Base-by-base conservation (phyloP, 2,113 vertebrate species). In the Barnardius zonarius region DNA sequence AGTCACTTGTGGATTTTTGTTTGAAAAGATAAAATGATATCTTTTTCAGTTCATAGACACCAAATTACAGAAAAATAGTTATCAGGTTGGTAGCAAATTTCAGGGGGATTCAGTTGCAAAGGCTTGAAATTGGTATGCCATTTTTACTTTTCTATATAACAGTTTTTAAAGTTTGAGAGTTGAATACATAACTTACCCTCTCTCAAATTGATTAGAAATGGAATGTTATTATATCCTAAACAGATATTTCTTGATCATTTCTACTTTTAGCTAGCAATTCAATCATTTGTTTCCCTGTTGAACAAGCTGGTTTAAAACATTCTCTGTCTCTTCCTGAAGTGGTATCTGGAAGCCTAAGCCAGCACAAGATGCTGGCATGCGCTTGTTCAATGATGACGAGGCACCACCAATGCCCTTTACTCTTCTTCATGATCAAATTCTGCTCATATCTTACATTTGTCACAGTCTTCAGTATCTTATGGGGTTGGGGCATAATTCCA, bases 61-160 rank as follows among this genome's bases (percentile, higher is more conserved):
- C 3, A 37, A 57, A 62, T 68, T 70, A 18, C 8, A 57, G 31
- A 25, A 62, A 73, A 75, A 46, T 23, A 64, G 7, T 86, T 91
- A 54, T 5, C 28, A 22, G 19, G 14, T 37, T 52, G 55, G 16
- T 70, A 12, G 27, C 11, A 48, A 51, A 90, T 83, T 78, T 75
- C 27, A 31, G 39, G 18, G 5, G 2, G 1, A 13, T 39, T 57
- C 25, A 27, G 12, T 39, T 48, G 37, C 35, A 51, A 55, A 78
- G 46, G 6, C 28, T 78, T 35, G 12, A 48, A 64, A 70, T 64
- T 39, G 41, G 16, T 44, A 24, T 0, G 0, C 52, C 17, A 86
- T 81, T 66, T 54, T 61, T 87, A 9, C 7, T 52, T 17, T 75
- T 48, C 55, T 46, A 46, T 33, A 24, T 37, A 67, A 19, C 7